Percentiles rank a stretch among this genome's conserved stretches.
These are phyloP conservation scores for Ips typographus DNA, from an alignment of 1,140 invertebrate genomes.

Conservation along the genomic window DNA sequence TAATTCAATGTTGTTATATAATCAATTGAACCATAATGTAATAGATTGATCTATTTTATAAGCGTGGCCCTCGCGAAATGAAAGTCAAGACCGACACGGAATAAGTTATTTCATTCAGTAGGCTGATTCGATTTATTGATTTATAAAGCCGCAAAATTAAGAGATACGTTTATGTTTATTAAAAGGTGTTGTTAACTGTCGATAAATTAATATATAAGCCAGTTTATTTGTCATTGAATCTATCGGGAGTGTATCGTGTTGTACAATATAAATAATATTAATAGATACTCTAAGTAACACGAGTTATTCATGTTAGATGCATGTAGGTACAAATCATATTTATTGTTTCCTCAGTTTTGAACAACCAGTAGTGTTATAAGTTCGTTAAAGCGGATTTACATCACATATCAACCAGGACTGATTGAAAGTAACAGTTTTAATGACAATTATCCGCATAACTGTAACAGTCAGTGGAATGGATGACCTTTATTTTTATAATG, in stretches of 20 bases:
- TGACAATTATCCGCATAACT: not conserved
- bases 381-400: no score
- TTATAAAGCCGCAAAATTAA: not conserved
- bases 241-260: not conserved
- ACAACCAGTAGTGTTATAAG: no score
- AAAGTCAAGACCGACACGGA: no score
- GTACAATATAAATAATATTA: not conserved
- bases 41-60: no score
- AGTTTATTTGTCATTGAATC: not conserved
- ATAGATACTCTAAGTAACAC: not conserved
- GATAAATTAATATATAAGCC: not conserved
- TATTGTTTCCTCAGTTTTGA: not conserved
- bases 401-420: no score
- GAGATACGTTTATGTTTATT: not conserved
- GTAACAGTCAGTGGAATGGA: not conserved
- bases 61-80: no score
- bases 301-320: not conserved
- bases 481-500: conserved; percentile 5
- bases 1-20: no score
- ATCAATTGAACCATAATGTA: no score
- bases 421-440: not conserved
- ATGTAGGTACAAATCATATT: not conserved
- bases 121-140: no score
- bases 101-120: no score
- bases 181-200: conserved; percentile 3